Base-by-base conservation (phyloP, 2,113 vertebrate species). In the Ciconia stormi region DNA sequence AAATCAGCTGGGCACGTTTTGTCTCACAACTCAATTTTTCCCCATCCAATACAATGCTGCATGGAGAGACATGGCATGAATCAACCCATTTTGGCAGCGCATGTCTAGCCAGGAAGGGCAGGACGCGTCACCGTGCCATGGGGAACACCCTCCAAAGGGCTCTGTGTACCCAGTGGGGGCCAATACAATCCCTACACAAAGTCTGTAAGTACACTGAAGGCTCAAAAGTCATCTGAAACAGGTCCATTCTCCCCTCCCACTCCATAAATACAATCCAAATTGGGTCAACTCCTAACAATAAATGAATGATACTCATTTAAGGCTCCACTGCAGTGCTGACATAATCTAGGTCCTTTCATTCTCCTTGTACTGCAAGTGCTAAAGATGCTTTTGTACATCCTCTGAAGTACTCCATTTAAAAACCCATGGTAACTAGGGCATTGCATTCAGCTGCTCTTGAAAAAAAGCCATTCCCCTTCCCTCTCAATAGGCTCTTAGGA, bases 321-420 rank as follows among this genome's bases (percentile, higher is more conserved):
- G 82, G 32, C 80, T 65, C 65, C 0, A 0, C 40, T 70, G 59
- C 69, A 71, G 40, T 16, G 55, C 87, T 79, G 77, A 87, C 94
- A 82, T 61, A 87, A 96, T 92, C 77, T 34, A 84, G 59, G 46
- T 40, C 53, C 82, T 90, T 93, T 93, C 77, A 81, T 59, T 87
- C 77, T 90, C 80, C 81, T 93, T 53, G 87, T 61, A 80, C 83
- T 58, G 58, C 53, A 44, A 95, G 83, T 53, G 89, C 78, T 93
- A 82, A 90, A 95, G 84, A 97, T 94, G 95, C 89, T 97, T 95
- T 95, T 95, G 91, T 95, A 73, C 78, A 63, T 65, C 56, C 61
- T 67, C 93, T 93, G 77, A 95, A 95, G 89, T 76, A 76, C 65
- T 67, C 83, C 44, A 82, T 90, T 79, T 66, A 63, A 93, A 93